A percentile compares a stretch with the other conserved stretches of the same genome.
These are phyloP conservation scores for Amphiprion percula DNA, from an alignment of 2,113 vertebrate genomes.

Conservation along the genomic window DNA sequence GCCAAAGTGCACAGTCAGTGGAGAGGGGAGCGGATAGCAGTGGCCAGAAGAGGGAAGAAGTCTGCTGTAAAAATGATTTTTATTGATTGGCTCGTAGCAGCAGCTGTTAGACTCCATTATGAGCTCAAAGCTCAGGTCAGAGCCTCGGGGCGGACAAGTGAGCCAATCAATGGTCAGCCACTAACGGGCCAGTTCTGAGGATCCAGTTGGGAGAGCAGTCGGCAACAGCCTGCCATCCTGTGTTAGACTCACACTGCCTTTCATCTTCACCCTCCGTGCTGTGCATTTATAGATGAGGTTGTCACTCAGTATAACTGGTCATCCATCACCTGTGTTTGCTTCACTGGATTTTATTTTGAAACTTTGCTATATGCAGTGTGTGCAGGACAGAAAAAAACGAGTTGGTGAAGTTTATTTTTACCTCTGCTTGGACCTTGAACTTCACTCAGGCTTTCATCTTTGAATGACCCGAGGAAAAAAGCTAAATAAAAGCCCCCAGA, in stretches of 20 bases:
- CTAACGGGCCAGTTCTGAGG: conserved; percentile 56
- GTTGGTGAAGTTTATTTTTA: conserved; percentile 45
- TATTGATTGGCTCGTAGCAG: conserved; percentile 83
- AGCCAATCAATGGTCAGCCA: conserved; percentile 61
- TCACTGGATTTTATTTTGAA: conserved; percentile 32
- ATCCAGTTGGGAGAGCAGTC: conserved; percentile 57
- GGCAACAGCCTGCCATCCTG: conserved; percentile 54
- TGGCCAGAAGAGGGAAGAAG: conserved; percentile 65
- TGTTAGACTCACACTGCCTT: conserved; percentile 57
- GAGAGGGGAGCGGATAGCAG: conserved; percentile 35
- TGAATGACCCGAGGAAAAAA: conserved; percentile 62
- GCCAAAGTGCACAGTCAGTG: conserved; percentile 48
- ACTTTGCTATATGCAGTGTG: conserved; percentile 21
- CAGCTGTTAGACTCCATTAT: conserved; percentile 83
- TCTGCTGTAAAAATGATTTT: conserved; percentile 80
- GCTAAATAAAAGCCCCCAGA: conserved; percentile 71
- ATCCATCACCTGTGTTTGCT: conserved; percentile 52
- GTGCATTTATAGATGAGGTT: conserved; percentile 47
- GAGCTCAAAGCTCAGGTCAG: conserved; percentile 71
- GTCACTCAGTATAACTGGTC: conserved; percentile 16
- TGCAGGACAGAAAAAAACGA: conserved; percentile 27
- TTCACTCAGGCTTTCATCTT: conserved; percentile 69
- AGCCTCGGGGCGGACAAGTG: conserved; percentile 65
- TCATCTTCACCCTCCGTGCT: conserved; percentile 39
- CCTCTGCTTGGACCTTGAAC: conserved; percentile 39